These are phyloP conservation scores for Spodoptera frugiperda DNA, from an alignment of 1,140 invertebrate species.

Conservation along the genomic window DNA sequence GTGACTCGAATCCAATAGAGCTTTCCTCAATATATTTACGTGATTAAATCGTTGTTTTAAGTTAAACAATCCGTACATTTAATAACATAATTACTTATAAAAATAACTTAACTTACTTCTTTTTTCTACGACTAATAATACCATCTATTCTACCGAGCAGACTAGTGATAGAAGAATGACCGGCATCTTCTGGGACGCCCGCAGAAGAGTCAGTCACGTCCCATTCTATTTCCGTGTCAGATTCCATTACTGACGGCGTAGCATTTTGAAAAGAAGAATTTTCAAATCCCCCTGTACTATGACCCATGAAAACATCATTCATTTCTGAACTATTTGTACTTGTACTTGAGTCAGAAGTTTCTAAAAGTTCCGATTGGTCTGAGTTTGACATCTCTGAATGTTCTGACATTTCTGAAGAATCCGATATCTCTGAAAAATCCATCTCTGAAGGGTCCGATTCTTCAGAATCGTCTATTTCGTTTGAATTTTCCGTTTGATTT, in stretches of 20 bases:
- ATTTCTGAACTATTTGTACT: background rate
- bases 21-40: no score
- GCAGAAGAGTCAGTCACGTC: constrained; percentile 53
- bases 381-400: no score
- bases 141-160: background rate
- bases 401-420: no score
- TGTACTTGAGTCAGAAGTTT: background rate
- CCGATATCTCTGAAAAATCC: no score
- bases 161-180: background rate
- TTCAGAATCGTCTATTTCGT: background rate
- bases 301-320: background rate
- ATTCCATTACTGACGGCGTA: background rate
- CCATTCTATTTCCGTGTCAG: constrained; percentile 54
- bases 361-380: background rate
- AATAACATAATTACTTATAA: no score
- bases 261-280: background rate
- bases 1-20: no score
- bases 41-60: no score
- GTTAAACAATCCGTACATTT: no score
- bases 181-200: background rate
- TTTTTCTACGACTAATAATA: constrained; percentile 4
- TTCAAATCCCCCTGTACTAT: no score
- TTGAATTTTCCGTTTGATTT: background rate
- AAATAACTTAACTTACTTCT: constrained; percentile 6
- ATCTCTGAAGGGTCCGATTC: background rate